Evolutionary conservation across 2,888 invertebrate genomes (phyloP).

Genomic region (Arge pagana): DNA sequence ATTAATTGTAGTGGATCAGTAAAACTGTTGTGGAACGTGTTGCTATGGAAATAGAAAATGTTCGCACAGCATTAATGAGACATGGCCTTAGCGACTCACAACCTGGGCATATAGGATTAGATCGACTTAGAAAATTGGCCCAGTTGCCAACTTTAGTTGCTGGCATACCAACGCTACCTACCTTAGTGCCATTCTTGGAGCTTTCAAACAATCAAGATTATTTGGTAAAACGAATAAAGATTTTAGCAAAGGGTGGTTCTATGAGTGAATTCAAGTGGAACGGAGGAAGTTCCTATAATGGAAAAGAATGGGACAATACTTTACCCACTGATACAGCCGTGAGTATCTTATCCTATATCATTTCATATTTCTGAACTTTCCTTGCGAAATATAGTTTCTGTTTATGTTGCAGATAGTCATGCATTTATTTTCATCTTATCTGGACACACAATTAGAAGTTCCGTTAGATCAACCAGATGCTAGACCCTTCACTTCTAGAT

Average conservation of each 20-base stretch:
- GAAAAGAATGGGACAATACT: constrained; percentile 79
- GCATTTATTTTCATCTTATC: constrained; percentile 82
- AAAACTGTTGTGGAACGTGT: constrained; percentile 80
- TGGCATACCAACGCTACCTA: constrained; percentile 64
- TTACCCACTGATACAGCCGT: constrained; percentile 88
- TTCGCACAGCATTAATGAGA: constrained; percentile 72
- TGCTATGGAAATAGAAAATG: constrained; percentile 72
- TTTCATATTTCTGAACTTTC: neutral
- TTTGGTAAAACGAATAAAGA: constrained; percentile 76
- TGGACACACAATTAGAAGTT: constrained; percentile 80
- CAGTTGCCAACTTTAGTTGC: constrained; percentile 61
- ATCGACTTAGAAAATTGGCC: constrained; percentile 75
- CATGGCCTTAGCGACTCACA: constrained; percentile 71
- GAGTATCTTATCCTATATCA: constrained; percentile 38
- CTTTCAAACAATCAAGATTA: constrained; percentile 85
- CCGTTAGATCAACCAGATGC: constrained; percentile 69
- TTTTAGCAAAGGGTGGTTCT: constrained; percentile 81
- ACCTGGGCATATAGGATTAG: constrained; percentile 72
- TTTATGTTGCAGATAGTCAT: constrained; percentile 70
- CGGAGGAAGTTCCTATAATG: constrained; percentile 74
- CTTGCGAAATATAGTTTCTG: neutral
- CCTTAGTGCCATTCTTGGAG: constrained; percentile 80
- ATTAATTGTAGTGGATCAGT: constrained; percentile 76
- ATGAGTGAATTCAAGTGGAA: constrained; percentile 90
- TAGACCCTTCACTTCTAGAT: constrained; percentile 65